Conservation (phyloP, 2,797 vertebrate genomes). For the Falco columbarius region DNA sequence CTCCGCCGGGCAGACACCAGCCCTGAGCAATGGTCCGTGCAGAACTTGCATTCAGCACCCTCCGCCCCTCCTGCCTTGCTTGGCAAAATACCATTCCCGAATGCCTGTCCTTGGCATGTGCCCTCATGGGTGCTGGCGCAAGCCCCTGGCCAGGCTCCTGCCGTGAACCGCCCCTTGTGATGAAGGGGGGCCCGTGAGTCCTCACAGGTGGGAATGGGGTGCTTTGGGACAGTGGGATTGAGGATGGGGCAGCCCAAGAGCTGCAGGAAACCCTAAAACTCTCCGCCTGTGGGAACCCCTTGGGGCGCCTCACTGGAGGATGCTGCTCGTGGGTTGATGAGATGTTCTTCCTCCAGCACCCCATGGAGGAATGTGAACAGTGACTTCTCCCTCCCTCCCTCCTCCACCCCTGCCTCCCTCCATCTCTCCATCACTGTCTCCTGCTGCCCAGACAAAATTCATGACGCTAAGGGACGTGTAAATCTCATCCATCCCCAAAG, state of each 20-base stretch:
- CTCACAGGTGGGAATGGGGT: fast-evolving
- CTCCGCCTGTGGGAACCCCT: background rate
- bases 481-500: background rate
- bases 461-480: background rate
- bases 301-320: background rate
- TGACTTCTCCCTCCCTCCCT: no score
- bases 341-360: background rate
- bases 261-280: background rate
- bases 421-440: background rate
- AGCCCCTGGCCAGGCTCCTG: background rate
- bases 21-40: background rate
- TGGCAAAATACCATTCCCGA: fast-evolving
- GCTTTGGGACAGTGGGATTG: background rate
- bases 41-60: fast-evolving
- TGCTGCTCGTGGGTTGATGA: background rate
- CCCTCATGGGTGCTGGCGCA: background rate
- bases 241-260: background rate
- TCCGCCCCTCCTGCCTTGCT: background rate
- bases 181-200: background rate
- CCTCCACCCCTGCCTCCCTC: no score
- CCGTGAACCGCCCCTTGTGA: background rate
- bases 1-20: background rate
- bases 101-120: background rate
- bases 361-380: background rate
- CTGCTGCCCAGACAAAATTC: background rate